Evolutionary conservation across 2,797 vertebrate genomes (phyloP).

Genomic region (Peromyscus melanophrys): DNA sequence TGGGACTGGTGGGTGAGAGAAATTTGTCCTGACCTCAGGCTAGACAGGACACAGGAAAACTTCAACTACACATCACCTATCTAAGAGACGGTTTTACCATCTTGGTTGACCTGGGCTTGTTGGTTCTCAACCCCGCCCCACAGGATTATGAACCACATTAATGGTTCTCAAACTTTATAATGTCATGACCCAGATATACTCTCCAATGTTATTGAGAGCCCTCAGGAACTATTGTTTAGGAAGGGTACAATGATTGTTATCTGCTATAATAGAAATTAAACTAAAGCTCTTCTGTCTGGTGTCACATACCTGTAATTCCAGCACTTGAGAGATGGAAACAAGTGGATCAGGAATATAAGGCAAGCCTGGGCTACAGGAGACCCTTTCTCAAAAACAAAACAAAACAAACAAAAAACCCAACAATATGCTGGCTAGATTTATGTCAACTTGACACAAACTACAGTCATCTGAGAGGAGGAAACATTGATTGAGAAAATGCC

Average conservation of each 20-base stretch:
- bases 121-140: background rate
- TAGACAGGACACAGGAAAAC: too few species aligned
- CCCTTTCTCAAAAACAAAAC: background rate
- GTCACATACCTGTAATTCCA: background rate
- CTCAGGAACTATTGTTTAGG: background rate
- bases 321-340: background rate
- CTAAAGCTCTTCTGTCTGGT: background rate
- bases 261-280: constrained; percentile 6
- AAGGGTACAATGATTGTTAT: background rate
- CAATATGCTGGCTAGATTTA: background rate
- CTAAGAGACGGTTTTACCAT: background rate
- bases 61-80: background rate
- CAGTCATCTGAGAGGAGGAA: background rate
- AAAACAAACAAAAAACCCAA: background rate
- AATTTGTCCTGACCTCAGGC: too few species aligned
- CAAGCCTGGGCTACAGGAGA: background rate
- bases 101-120: background rate
- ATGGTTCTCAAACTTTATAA: constrained; percentile 15
- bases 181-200: background rate
- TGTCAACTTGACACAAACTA: background rate
- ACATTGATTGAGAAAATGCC: background rate
- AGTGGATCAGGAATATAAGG: background rate
- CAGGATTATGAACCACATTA: background rate
- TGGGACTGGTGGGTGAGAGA: too few species aligned
- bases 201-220: background rate